These are phyloP conservation scores for Dasysyrphus albostriatus DNA, from an alignment of 2,888 invertebrate genomes.

Conservation along the genomic window DNA sequence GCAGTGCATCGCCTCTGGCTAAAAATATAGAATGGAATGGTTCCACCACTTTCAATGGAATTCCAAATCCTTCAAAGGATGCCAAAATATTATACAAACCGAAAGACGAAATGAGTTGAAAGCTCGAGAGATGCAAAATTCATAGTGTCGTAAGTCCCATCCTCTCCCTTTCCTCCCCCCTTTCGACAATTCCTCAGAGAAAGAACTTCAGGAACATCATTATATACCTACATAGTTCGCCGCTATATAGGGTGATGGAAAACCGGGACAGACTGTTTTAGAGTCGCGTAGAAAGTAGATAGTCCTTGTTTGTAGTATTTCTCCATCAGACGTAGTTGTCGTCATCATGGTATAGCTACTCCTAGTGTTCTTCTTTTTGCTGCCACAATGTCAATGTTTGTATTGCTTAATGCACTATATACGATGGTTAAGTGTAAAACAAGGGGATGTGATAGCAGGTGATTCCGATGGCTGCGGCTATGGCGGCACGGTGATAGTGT, in stretches of 20 bases:
- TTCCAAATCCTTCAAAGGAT: slow-evolving; percentile 23
- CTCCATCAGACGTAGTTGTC: not conserved
- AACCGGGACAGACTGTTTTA: slow-evolving; percentile 40
- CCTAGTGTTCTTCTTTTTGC: slow-evolving; percentile 13
- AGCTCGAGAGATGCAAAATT: slow-evolving; percentile 17
- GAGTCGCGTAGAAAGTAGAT: slow-evolving; percentile 43
- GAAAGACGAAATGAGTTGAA: slow-evolving; percentile 17
- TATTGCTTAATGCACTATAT: slow-evolving; percentile 72
- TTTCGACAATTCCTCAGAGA: not conserved
- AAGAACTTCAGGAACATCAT: not conserved
- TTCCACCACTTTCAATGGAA: not conserved
- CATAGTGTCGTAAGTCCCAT: not conserved
- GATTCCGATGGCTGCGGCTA: slow-evolving; percentile 27
- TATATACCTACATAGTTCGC: too few relatives aligned
- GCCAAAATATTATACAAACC: slow-evolving; percentile 49
- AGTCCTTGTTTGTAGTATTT: slow-evolving; percentile 35
- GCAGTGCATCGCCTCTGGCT: slow-evolving; percentile 38
- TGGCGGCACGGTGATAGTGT: not conserved
- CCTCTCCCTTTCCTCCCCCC: not conserved
- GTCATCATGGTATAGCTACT: not conserved
- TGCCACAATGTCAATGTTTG: slow-evolving; percentile 75
- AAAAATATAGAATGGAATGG: not conserved
- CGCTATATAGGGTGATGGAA: slow-evolving; percentile 13
- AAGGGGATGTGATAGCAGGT: slow-evolving; percentile 46
- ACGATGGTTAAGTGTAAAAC: slow-evolving; percentile 64